A percentile compares a stretch with the other conserved stretches of the same genome.
Evolutionary conservation across 2,113 vertebrate species (phyloP).

Genomic region (Peromyscus polionotus): DNA sequence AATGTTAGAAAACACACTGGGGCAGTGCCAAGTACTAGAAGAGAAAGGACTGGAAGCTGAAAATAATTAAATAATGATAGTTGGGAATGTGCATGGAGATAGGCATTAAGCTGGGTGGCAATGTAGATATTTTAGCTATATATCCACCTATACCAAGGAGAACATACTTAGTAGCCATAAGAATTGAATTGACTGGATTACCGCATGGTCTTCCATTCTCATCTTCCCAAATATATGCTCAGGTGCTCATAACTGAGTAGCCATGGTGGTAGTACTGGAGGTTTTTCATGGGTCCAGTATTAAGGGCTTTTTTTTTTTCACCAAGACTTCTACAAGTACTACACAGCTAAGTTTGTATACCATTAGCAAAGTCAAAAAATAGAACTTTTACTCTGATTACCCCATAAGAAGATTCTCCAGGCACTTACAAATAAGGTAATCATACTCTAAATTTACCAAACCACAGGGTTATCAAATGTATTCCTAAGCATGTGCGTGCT

Average conservation of each 20-base stretch:
- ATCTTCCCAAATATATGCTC: neutral
- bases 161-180: neutral
- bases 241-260: neutral
- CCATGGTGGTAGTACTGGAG: too few relatives aligned
- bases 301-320: neutral
- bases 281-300: neutral
- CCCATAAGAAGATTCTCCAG: neutral
- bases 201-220: accelerated
- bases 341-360: neutral
- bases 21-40: neutral
- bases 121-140: neutral
- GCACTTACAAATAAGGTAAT: neutral
- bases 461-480: neutral
- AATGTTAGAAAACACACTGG: neutral
- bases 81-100: neutral
- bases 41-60: neutral
- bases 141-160: too few relatives aligned
- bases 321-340: neutral
- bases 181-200: neutral
- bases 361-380: neutral
- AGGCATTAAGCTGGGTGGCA: neutral
- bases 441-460: neutral
- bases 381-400: neutral
- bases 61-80: neutral
- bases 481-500: neutral